Evolutionary conservation across 92 coral and sea anemone species (phyloP).

Genomic region (Zoanthus solanderi): DNA sequence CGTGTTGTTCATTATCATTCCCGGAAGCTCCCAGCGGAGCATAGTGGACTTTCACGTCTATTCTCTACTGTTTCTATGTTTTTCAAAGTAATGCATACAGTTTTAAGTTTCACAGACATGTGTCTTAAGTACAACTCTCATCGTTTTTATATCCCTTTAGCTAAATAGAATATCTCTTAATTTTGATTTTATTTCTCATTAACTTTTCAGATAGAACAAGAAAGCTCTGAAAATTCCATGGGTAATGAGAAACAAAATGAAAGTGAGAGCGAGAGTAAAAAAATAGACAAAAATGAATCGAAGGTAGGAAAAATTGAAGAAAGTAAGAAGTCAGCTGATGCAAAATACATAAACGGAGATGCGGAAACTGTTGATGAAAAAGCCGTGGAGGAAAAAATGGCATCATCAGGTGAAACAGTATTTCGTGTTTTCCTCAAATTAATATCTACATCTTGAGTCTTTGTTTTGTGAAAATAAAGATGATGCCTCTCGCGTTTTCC

Average conservation of each 20-base stretch:
- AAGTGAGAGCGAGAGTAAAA: conserved; percentile 43
- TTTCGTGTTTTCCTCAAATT: not conserved
- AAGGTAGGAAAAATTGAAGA: conserved; percentile 30
- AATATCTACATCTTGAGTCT: not conserved
- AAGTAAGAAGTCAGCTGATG: conserved; percentile 17
- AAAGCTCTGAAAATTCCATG: conserved; percentile 22
- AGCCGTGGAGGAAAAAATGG: conserved; percentile 11
- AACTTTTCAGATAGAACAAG: conserved; percentile 29
- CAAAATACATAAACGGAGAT: conserved; percentile 43
- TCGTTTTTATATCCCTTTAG: no score
- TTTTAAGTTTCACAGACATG: no score
- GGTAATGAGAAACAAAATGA: conserved; percentile 37
- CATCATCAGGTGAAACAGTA: conserved; percentile 25
- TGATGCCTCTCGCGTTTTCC: no score
- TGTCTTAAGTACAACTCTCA: no score
- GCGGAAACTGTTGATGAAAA: conserved; percentile 55
- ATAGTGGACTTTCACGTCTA: no score
- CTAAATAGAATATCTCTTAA: not conserved
- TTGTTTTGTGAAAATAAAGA: not conserved
- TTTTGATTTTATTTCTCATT: not conserved
- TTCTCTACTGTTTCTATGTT: no score
- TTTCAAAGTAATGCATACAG: no score
- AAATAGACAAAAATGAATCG: conserved; percentile 40
- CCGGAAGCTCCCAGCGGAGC: no score
- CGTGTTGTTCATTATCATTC: no score